Conservation (phyloP, 53 echinoderm and acorn worm genomes). For the Arbacia lixula region DNA sequence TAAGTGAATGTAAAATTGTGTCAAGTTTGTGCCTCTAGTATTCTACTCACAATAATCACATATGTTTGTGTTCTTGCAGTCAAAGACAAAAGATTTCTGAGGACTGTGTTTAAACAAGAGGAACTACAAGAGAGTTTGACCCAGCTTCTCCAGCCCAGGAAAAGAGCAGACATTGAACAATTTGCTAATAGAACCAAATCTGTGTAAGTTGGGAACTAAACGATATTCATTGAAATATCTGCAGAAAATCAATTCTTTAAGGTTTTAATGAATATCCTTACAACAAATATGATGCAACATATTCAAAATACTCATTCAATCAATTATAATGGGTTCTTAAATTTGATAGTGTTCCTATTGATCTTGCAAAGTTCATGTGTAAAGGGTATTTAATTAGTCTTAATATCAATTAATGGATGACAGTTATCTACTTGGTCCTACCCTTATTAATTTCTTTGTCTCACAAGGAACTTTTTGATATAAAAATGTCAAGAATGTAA, state of each 20-base stretch:
- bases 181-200: not conserved
- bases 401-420: no score
- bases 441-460: no score
- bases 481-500: no score
- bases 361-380: no score
- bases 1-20: not conserved
- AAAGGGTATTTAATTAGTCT: no score
- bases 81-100: constrained; percentile 4
- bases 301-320: no score
- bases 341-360: no score
- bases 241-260: no score
- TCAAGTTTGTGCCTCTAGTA: not conserved
- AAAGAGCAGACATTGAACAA: not conserved
- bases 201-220: not conserved
- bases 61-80: not conserved
- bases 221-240: not conserved
- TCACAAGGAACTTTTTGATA: no score
- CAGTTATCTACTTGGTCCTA: no score
- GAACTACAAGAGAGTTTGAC: not conserved
- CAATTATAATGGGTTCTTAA: no score
- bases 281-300: not conserved
- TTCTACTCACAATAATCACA: not conserved
- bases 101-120: not conserved
- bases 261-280: not conserved
- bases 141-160: not conserved